Conservation (phyloP, 2,797 vertebrate species). For the Bovichtus diacanthus region DNA sequence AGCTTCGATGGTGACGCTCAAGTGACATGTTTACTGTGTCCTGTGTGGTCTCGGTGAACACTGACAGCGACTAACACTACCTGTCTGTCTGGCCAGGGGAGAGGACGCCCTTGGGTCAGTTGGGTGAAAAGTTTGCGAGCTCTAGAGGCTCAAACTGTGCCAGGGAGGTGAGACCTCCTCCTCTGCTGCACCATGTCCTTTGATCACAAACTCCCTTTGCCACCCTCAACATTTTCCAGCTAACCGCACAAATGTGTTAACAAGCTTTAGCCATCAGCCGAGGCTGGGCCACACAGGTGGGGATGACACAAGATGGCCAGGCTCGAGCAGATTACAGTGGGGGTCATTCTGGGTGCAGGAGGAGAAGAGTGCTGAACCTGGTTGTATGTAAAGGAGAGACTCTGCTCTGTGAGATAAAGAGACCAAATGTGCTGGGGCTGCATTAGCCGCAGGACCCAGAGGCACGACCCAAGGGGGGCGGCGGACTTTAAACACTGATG, state of each 20-base stretch:
- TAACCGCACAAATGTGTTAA: conserved; percentile 78
- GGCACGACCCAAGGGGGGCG: conserved; percentile 32
- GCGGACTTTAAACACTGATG: conserved; percentile 62
- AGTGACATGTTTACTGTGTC: conserved; percentile 44
- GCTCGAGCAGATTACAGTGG: conserved; percentile 43
- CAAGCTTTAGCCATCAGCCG: conserved; percentile 75
- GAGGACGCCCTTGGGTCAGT: conserved; percentile 40
- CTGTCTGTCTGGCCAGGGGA: conserved; percentile 35
- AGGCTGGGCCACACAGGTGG: conserved; percentile 44
- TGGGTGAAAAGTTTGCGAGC: conserved; percentile 54
- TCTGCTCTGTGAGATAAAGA: conserved; percentile 38
- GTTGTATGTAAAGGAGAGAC: conserved; percentile 62
- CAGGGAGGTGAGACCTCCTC: conserved; percentile 23
- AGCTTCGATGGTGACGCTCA: conserved; percentile 39
- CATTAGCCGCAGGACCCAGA: conserved; percentile 64
- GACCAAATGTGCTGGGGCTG: conserved; percentile 51
- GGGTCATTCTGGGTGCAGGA: conserved; percentile 49
- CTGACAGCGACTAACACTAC: conserved; percentile 26
- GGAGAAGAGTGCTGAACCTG: conserved; percentile 53
- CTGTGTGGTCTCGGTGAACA: conserved; percentile 41
- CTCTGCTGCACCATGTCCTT: conserved; percentile 30
- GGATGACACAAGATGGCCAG: conserved; percentile 33
- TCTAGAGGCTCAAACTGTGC: conserved; percentile 29
- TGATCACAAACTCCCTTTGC: conserved; percentile 44
- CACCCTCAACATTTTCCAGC: conserved; percentile 55